Conservation (phyloP, 2,797 vertebrate species). For the Rhincodon typus region DNA sequence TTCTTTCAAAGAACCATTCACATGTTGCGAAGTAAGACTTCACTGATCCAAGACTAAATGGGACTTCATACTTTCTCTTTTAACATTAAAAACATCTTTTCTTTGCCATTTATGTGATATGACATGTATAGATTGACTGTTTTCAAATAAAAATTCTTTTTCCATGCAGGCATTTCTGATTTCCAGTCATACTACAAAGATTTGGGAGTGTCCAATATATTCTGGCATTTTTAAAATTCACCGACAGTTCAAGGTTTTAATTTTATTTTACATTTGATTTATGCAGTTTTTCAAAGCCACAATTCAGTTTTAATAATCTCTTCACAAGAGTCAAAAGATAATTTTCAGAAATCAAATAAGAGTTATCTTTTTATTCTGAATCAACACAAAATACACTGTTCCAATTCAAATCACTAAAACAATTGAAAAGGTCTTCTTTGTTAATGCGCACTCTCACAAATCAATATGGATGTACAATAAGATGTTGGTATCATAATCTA, state of each 20-base stretch:
- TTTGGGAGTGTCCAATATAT: not conserved
- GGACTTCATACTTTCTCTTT: constrained; percentile 14
- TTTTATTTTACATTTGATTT: not conserved
- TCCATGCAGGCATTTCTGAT: not conserved
- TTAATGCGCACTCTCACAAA: constrained; percentile 1
- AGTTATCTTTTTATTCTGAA: not conserved
- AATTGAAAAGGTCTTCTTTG: not conserved
- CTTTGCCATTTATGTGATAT: constrained; percentile 1
- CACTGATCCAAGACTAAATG: constrained; percentile 34
- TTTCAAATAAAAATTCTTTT: not conserved
- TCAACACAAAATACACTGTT: not conserved
- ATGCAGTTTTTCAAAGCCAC: not conserved
- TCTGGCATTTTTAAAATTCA: not conserved
- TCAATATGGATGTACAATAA: constrained; percentile 24
- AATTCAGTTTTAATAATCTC: not conserved
- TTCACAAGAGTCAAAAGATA: not conserved
- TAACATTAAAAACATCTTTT: constrained; percentile 5
- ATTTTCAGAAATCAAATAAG: not conserved
- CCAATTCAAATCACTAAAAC: not conserved
- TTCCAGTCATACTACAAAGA: not conserved
- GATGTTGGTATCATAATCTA: constrained; percentile 7
- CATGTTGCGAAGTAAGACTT: constrained; percentile 30
- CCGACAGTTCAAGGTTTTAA: not conserved
- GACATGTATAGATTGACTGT: not conserved
- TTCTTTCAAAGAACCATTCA: constrained; percentile 33